Base-by-base conservation (phyloP, 1,140 invertebrate genomes). In the Micrasema minimum region DNA sequence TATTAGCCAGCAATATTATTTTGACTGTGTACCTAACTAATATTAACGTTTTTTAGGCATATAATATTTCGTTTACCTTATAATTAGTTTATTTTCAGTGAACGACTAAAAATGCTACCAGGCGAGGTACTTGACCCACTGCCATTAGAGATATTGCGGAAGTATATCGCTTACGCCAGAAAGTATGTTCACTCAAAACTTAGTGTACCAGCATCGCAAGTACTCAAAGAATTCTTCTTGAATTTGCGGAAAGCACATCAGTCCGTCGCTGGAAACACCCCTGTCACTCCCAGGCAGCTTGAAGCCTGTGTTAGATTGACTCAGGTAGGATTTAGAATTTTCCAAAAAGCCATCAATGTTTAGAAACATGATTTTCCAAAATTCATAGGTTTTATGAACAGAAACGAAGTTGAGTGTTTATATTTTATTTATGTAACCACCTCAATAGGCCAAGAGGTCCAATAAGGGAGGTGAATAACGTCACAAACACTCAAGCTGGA, bases 81-180 rank as follows among this genome's bases (percentile, higher is more conserved):
- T n/a, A n/a, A n/a, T n/a, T n/a, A n/a, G n/a, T 31, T 31, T 31
- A 31, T 4, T 62, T 69, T 53, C 45, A 69, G 67, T 61, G 87
- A 91, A 77, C 84, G 87, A 71, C 81, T 96, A 48, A 88, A 87
- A 72, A 78, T 89, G 53, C 81, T 83, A 51, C 79, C 81, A n/a
- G 84, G 83, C 5, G 90, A 92, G 75, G 78, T 83, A 2, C 78
- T 93, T 26, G 91, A 95, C 82, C 79, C 87, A 0, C 86, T 98
- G 67, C 92, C 95, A 6, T 83, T 89, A 37, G 84, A 88, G 48
- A 80, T 96, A 35, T 84, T 98, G 1, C 88, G 93, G 50, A 96
- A 97, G 83, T 98, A 97, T 78, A 92, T 98, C 51, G 92, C 92
- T 0, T 98, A 97, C 85, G 94, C 96, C 0, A 88, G 91, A 62